Evolutionary conservation across 2,888 invertebrate species (phyloP), one percentile per base, ranked within the genome.

Genomic region (Abrostola tripartita): DNA sequence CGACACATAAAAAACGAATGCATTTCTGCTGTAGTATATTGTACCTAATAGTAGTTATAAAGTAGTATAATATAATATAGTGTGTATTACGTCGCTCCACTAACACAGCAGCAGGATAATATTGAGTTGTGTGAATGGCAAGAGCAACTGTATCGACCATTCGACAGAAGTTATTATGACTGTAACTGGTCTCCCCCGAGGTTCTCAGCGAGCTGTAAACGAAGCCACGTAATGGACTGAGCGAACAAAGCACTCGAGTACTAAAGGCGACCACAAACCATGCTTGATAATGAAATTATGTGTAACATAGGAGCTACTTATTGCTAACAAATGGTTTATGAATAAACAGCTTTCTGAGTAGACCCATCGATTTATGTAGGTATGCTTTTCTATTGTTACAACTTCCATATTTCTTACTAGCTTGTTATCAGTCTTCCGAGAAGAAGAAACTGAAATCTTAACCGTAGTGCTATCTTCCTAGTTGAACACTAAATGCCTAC

Each of bases 101-200:
- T 50, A 74, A 68, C 60, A 71, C 65, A 52, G 56, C 52, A 53
- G 24, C 12, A 61, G 73, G 54, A 77, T 74, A 76, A 69, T 70
- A 69, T 76, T 68, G 70, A 80, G 64, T 70, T 71, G 68, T 76
- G 76, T 69, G 72, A 70, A 78, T 70, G 73, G 78, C 72, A 74
- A 79, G 74, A 78, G 61, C 44, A 60, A 64, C 62, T 61, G 52
- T 65, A 77, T 68, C 42, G 81, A 78, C 78, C 74, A 81, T 81
- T 81, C 74, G 69, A 80, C 81, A 81, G 75, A 84, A 86, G 81
- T 85, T 85, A 86, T 85, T 86, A 84, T 83, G 83, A 81, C 82
- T 84, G 78, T 81, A 78, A 82, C 83, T 79, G 74, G 80, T 74
- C 75, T 81, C 85, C 81, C 84, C 52, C 71, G 82, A 81, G 84